phyloP scores from a whole-genome alignment of 1,140 invertebrate genomes.

The Sminthurides bifidus region DNA sequence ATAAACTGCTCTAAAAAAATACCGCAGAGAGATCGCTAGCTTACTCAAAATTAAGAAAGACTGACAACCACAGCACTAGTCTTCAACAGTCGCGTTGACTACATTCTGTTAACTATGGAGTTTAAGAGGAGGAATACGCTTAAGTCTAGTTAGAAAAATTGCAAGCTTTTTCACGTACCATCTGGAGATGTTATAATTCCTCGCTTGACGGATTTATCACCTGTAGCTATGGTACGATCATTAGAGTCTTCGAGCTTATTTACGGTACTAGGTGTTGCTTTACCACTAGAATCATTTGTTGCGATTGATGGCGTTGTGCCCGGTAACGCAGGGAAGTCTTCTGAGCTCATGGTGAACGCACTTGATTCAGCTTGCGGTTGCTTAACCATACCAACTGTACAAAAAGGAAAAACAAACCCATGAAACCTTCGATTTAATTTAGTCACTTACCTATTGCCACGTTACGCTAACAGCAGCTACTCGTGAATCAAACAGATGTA shows the following conservation, averaged over 20 bases:
- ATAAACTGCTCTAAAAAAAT: background rate
- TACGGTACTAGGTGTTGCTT: conserved; percentile 19
- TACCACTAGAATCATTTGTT: conserved; percentile 18
- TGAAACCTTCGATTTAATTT: no score
- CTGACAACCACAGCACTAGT: no score
- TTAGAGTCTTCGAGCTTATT: conserved; percentile 11
- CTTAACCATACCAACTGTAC: conserved; percentile 83
- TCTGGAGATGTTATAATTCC: conserved; percentile 90
- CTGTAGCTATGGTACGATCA: background rate
- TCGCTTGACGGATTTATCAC: conserved; percentile 43
- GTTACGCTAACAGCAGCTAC: background rate
- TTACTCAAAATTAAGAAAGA: no score
- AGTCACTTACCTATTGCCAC: no score
- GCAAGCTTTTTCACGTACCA: conserved; percentile 46
- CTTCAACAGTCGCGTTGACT: no score
- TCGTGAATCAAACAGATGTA: background rate
- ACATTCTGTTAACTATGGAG: no score
- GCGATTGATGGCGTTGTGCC: conserved; percentile 41
- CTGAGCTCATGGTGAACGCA: conserved; percentile 94
- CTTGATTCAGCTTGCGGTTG: conserved; percentile 78
- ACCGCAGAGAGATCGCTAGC: background rate
- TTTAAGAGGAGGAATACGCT: no score
- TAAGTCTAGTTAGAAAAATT: background rate
- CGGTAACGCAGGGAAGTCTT: conserved; percentile 96
- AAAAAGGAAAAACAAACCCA: conserved; percentile 8